Base-by-base conservation (phyloP, 1,140 invertebrate genomes). In the Nasonia vitripennis region DNA sequence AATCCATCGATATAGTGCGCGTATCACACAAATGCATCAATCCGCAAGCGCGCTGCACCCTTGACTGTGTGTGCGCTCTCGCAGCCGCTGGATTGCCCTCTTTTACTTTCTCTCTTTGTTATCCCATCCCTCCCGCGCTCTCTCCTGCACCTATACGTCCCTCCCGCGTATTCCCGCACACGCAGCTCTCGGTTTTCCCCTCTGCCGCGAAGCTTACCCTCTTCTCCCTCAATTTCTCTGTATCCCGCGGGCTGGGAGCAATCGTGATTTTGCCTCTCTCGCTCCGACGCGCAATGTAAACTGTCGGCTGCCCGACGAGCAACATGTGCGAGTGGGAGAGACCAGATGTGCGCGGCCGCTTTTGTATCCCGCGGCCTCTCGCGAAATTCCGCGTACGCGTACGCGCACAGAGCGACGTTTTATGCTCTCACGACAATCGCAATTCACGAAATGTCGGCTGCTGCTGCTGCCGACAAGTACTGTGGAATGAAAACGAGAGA, bases 281-380 rank as follows among this genome's bases (percentile, higher is more conserved):
- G 87, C 87, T 87, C 88, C 81, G 77, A 86, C 87, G 90, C 87
- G 80, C 88, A 91, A 90, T 90, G 87, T 91, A 91, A 92, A 92
- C 89, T 88, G 74, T 74, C 41, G 12, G 78, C 12, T 0, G 14
- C 34, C 2, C 74, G 27, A 23, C 31, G 20, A 74, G 27, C 20
- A 75, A 41, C 34, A 41, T 75, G 74, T 48, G 87, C 85, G 87
- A 87, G 89, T 27, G 27, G 86, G 90, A 91, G 88, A 89, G 84
- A 85, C 90, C 92, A 92, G 89, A 92, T 92, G 91, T 89, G 89
- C 91, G 91, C 89, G 89, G 88, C 88, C 88, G 88, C 88, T 89
- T 79, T 91, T 88, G 89, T 92, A 87, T 91, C 90, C 91, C 88
- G 91, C 90, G 92, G 91, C 91, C 90, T 89, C 90, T 89, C 88